Percentiles rank a stretch among this genome's conserved stretches.
phyloP scores from a whole-genome alignment of 1,140 invertebrate species.

The Microplitis mediator region DNA sequence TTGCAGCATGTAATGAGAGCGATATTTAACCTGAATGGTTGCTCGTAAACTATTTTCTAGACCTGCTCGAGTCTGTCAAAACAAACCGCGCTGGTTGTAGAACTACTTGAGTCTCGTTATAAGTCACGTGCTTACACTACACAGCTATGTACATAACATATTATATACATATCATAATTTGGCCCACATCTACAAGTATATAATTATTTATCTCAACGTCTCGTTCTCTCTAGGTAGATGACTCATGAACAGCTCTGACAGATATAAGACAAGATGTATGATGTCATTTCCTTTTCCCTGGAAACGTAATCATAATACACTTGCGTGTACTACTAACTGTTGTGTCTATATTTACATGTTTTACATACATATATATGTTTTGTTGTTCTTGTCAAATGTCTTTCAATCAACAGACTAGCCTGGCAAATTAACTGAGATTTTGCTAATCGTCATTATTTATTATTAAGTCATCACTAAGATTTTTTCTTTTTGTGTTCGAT shows the following conservation, averaged over 20 bases:
- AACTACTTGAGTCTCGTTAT: constrained; percentile 22
- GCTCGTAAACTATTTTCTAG: constrained; percentile 22
- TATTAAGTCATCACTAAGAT: too few relatives aligned
- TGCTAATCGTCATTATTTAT: too few relatives aligned
- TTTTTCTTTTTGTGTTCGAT: too few relatives aligned
- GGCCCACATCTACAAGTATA: too few relatives aligned
- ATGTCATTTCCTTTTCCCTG: constrained; percentile 29
- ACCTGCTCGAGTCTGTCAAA: constrained; percentile 17
- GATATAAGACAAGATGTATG: background rate
- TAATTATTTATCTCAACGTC: background rate
- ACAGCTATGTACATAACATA: too few relatives aligned
- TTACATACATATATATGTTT: background rate
- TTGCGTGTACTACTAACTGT: background rate
- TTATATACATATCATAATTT: too few relatives aligned
- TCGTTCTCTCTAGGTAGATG: constrained; percentile 2
- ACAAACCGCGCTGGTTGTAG: background rate
- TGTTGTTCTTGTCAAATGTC: too few relatives aligned
- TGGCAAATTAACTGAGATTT: too few relatives aligned
- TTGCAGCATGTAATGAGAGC: background rate
- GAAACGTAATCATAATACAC: constrained; percentile 8
- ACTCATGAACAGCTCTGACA: constrained; percentile 15
- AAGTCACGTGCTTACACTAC: background rate
- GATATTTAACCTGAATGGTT: constrained; percentile 17
- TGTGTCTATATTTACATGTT: background rate
- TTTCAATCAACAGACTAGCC: too few relatives aligned